Base-by-base conservation (phyloP, 2,113 vertebrate genomes). In the Camelus bactrianus region DNA sequence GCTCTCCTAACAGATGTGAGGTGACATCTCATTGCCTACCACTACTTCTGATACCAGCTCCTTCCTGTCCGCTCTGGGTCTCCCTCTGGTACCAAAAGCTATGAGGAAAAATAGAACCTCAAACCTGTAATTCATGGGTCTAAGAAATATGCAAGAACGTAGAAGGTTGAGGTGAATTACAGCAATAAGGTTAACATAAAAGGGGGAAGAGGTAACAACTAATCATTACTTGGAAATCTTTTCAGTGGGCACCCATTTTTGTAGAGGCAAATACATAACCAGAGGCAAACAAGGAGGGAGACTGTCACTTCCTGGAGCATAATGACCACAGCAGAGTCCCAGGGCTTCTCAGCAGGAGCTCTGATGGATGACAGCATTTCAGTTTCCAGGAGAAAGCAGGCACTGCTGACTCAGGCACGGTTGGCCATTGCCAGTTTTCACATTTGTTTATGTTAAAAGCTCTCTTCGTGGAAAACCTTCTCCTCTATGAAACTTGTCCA, bases 311-410 rank as follows among this genome's bases (percentile, higher is more conserved):
- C 72, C 35, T n/a, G 46, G 14, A 73, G 52, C 77, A 24, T 64
- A 85, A 65, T 79, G 42, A 46, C 48, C 10, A 11, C 11, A 1
- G 46, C 9, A n/a, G 67, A 32, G 52, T 50, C 65, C n/a, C 12
- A 1, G 35, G 48, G 28, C 83, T 35, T 38, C 87, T 70, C 38
- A 2, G 72, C 1, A 8, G 54, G 50, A 58, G 42, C 35, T 73
- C 48, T 90, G 60, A 79, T 46, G 24, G 54, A 16, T 48, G 70
- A 38, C 10, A 69, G n/a, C 56, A 28, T 94, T 85, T 80, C 24
- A 9, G 60, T 85, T 75, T 85, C 93, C 72, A 72, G 92, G 95
- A 77, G 80, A 93, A 93, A 77, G 4, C 50, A 14, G 22, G 32
- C 24, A 2, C 58, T 64, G 35, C 83, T 16, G 14, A 64, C 35